These are phyloP conservation scores for Dicaeum eximium DNA, from an alignment of 2,113 vertebrate genomes.

Conservation along the genomic window DNA sequence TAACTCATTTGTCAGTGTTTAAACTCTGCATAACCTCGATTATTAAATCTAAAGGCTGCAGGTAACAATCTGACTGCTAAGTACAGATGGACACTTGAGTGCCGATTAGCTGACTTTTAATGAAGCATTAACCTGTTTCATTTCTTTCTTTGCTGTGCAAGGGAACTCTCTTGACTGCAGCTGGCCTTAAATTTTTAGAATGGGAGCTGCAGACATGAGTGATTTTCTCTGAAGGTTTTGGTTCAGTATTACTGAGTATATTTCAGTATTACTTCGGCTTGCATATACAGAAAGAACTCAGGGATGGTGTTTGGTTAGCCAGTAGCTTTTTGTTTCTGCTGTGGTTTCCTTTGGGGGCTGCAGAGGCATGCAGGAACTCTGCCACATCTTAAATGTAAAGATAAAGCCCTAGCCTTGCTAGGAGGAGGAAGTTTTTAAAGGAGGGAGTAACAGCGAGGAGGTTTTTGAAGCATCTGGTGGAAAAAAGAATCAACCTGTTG, in stretches of 20 bases:
- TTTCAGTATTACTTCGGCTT: not conserved
- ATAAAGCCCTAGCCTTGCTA: not conserved
- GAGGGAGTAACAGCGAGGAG: not conserved
- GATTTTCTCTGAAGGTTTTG: not conserved
- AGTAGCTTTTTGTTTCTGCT: not conserved
- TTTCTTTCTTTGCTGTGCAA: constrained; percentile 14
- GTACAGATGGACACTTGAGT: not conserved
- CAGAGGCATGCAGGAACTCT: constrained; percentile 1
- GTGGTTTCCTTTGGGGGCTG: constrained; percentile 38
- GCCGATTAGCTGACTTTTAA: not conserved
- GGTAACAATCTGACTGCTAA: not conserved
- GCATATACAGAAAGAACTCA: not conserved
- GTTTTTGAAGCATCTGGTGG: not conserved
- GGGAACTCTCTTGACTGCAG: not conserved
- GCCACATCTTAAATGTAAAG: not conserved
- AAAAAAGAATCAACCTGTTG: not conserved
- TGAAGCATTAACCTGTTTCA: not conserved
- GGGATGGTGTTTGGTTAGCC: not conserved
- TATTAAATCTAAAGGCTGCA: not conserved
- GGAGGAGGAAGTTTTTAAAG: not conserved
- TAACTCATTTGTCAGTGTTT: not conserved
- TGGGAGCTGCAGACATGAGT: not conserved
- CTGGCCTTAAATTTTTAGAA: not conserved
- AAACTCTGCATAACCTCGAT: constrained; percentile 6
- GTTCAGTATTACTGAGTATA: not conserved